These are phyloP conservation scores for Drosophila pachea DNA, from an alignment of 1,140 invertebrate species.

Conservation along the genomic window DNA sequence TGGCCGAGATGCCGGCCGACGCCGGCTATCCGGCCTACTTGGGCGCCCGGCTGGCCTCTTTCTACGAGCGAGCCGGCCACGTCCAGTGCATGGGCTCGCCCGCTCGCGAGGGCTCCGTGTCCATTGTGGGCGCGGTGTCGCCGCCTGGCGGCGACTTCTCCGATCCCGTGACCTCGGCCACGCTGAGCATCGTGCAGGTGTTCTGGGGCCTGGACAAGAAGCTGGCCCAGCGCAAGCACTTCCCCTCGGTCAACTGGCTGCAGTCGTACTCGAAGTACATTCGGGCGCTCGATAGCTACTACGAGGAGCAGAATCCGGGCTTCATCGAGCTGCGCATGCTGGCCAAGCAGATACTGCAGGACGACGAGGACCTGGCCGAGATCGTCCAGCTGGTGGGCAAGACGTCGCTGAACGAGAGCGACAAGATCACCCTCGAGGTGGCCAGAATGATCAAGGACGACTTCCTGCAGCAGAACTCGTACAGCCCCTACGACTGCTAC, in stretches of 20 bases:
- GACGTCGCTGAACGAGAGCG: conserved; percentile 82
- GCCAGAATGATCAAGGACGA: conserved; percentile 73
- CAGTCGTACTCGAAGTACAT: conserved; percentile 91
- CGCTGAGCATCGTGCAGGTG: conserved; percentile 99
- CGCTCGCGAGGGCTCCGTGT: conserved; percentile 97
- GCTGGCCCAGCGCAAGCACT: conserved; percentile 99
- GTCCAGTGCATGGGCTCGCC: conserved; percentile 99
- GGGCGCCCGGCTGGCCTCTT: conserved; percentile 97
- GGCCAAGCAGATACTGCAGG: conserved; percentile 87
- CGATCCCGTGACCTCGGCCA: conserved; percentile 99
- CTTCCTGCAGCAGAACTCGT: conserved; percentile 74
- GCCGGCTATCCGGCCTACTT: conserved; percentile 99
- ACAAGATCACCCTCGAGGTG: conserved; percentile 71
- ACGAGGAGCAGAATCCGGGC: conserved; percentile 86
- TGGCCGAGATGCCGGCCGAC: conserved; percentile 99
- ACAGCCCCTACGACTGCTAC: conserved; percentile 60
- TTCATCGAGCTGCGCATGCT: conserved; percentile 84
- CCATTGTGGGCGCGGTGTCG: conserved; percentile 99
- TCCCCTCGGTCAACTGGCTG: conserved; percentile 99
- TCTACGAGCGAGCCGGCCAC: conserved; percentile 99
- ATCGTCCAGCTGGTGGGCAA: conserved; percentile 94
- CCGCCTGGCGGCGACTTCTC: conserved; percentile 99
- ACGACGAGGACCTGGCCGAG: conserved; percentile 92
- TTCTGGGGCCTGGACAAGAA: conserved; percentile 99
- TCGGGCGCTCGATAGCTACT: conserved; percentile 88